Evolutionary conservation across 1,140 invertebrate species (phyloP).

Genomic region (Drosophila dunni): DNA sequence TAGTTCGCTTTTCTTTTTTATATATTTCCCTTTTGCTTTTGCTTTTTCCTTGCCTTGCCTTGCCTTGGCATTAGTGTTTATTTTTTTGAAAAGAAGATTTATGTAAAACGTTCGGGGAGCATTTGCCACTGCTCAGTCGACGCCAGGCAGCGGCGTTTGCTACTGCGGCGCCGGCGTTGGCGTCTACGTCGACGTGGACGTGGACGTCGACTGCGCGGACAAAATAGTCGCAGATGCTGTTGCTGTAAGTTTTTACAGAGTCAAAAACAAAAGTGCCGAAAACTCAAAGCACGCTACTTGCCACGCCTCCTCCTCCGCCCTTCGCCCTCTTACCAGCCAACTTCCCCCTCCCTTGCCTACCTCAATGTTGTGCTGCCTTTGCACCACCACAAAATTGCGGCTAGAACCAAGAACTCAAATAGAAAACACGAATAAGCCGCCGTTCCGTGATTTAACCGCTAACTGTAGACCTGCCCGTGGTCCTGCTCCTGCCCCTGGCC

Average conservation of each 20-base stretch:
- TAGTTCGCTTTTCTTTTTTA: constrained; percentile 69
- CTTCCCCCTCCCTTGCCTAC: constrained; percentile 28
- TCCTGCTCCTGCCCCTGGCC: no score
- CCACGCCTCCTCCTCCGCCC: neutral
- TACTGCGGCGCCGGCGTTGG: constrained; percentile 1
- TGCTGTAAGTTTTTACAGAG: constrained; percentile 74
- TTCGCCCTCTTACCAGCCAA: neutral
- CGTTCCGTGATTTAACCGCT: no score
- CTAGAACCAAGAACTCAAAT: neutral
- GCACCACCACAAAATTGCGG: constrained; percentile 34
- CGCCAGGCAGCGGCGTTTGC: neutral
- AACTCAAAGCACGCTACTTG: constrained; percentile 23
- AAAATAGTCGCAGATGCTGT: constrained; percentile 81
- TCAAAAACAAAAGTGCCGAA: constrained; percentile 72
- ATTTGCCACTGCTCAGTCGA: constrained; percentile 8
- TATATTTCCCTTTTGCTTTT: constrained; percentile 54
- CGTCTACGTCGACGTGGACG: constrained; percentile 9
- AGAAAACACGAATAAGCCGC: no score
- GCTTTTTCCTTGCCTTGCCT: constrained; percentile 24
- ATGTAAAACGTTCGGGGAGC: constrained; percentile 70
- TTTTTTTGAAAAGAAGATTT: constrained; percentile 82
- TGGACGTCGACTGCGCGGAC: constrained; percentile 15
- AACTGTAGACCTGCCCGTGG: no score
- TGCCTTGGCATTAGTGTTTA: constrained; percentile 77
- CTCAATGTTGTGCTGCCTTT: constrained; percentile 36